Evolutionary conservation across 1,140 invertebrate species (phyloP), one percentile per base, ranked within the genome.

Genomic region (Papilio machaon): DNA sequence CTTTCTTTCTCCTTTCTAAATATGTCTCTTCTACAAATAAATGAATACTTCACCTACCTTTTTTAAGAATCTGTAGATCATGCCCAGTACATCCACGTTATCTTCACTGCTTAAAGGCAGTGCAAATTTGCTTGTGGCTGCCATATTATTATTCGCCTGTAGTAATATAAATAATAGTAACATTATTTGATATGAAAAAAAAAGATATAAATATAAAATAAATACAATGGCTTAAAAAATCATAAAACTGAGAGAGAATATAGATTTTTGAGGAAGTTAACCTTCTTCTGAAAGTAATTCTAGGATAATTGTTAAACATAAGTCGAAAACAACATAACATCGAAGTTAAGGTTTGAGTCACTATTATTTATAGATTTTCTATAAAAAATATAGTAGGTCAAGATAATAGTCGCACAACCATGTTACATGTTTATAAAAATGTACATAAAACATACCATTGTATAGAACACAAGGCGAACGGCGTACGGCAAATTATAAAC

Each of bases 51-150:
- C 64, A 83, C 84, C 81, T 89, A 94, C 93, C 91, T 94, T 94
- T 84, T 94, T 94, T 75, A 93, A 92, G 73, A 94, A 93, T 83
- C 89, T 91, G 82, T 94, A 94, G 47, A 94, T 92, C 82, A 91
- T 88, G 35, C 91, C 90, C 30, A 94, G 75, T 15, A 94, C 89
- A 89, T 86, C 92, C 70, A 84, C 78, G 80, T 88, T 88, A 73
- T 91, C 91, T 83, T 94, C 92, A 82, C 89, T 90, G 86, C 88
- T 90, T 38, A 92, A 86, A 64, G 92, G 91, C 73, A 94, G 84
- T 46, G 89, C 92, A 79, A 90, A 88, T 82, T 93, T 94, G 85
- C 92, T 94, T 81, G 92, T 85, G 80, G 87, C 85, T 54, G 87
- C 83, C 93, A 94, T 94, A 67, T 90, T 92, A 77, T 88, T 86